Percentiles rank a stretch among this genome's conserved stretches.
Conservation (phyloP, 2,113 vertebrate genomes). For the Alethe diademata region DNA sequence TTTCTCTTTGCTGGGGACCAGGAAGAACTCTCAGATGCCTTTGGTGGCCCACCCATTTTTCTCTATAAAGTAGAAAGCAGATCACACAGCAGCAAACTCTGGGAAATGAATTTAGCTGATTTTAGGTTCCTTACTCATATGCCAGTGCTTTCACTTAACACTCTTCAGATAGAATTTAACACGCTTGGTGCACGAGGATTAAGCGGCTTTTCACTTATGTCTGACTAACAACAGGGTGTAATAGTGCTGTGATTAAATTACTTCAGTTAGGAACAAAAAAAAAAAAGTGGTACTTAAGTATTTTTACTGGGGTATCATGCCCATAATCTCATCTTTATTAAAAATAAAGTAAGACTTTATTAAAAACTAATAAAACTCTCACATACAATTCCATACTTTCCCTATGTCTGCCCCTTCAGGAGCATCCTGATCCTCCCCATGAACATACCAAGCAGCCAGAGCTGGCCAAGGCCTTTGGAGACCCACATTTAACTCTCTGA, state of each 20-base stretch:
- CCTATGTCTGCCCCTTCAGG: not conserved
- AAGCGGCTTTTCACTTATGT: not conserved
- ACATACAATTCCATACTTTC: not conserved
- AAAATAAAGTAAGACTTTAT: constrained; percentile 37
- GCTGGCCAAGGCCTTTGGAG: not conserved
- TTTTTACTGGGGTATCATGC: not conserved
- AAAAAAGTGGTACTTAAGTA: not conserved
- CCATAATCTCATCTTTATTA: constrained; percentile 14
- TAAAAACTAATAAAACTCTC: constrained; percentile 1
- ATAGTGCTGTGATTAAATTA: not conserved
- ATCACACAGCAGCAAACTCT: not conserved
- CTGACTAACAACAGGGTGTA: not conserved
- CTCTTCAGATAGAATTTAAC: not conserved
- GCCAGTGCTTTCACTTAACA: not conserved
- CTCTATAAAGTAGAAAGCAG: not conserved
- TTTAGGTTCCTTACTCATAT: not conserved
- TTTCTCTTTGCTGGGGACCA: not conserved
- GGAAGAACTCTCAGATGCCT: not conserved
- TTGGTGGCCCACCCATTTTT: not conserved
- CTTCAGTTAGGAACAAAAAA: not conserved
- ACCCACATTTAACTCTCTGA: not conserved
- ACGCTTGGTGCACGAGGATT: not conserved
- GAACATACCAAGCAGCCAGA: not conserved
- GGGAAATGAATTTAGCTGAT: not conserved
- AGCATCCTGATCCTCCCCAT: not conserved